These are phyloP conservation scores for Etheostoma spectabile DNA, from an alignment of 2,113 vertebrate species.

Conservation along the genomic window DNA sequence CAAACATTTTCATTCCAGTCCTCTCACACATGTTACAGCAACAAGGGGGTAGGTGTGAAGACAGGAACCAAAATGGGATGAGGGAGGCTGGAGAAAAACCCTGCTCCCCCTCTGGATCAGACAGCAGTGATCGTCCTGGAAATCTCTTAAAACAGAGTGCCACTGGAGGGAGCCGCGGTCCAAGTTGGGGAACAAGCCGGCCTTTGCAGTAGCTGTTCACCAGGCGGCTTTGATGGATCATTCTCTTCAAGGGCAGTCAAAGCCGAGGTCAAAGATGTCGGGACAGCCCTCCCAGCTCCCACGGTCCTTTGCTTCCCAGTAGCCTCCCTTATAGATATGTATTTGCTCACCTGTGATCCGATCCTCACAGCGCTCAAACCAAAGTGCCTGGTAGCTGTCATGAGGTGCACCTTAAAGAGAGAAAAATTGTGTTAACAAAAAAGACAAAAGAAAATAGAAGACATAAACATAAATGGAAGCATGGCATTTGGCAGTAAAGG, in stretches of 20 bases:
- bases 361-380: conserved; percentile 93
- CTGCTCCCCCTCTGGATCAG: conserved; percentile 26
- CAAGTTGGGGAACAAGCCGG: conserved; percentile 5
- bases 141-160: conserved; percentile 81
- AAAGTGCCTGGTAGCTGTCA: conserved; percentile 90
- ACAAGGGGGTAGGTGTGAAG: conserved; percentile 12
- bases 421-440: background rate
- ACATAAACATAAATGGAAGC: background rate
- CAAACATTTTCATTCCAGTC: conserved; percentile 17
- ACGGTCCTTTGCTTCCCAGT: conserved; percentile 92
- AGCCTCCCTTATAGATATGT: conserved; percentile 92
- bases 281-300: conserved; percentile 90
- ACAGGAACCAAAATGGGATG: conserved; percentile 27
- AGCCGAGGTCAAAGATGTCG: conserved; percentile 87
- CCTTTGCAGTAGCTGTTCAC: conserved; percentile 28
- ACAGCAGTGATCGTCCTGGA: conserved; percentile 51
- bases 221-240: conserved; percentile 36
- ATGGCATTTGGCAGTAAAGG: background rate
- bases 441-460: background rate
- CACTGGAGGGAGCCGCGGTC: conserved; percentile 39
- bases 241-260: conserved; percentile 43
- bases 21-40: conserved; percentile 46
- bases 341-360: conserved; percentile 88
- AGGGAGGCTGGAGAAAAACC: conserved; percentile 21
- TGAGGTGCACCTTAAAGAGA: conserved; percentile 81